Conservation (phyloP, 1,140 invertebrate species). For the Brachionus koreanus region DNA sequence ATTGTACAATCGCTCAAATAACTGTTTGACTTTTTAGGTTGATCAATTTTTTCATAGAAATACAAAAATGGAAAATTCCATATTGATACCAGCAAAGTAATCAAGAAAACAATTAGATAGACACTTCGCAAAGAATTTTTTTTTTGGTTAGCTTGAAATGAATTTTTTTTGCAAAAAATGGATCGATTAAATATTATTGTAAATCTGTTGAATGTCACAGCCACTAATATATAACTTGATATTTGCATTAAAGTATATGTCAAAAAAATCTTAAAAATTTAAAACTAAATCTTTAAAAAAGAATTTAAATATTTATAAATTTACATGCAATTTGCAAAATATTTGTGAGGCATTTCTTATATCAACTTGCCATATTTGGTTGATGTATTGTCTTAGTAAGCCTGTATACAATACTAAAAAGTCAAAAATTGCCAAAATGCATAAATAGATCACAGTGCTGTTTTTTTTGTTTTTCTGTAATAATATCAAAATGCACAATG, state of each 20-base stretch:
- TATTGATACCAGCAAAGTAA: background rate
- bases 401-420: conserved; percentile 35
- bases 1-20: conserved; percentile 32
- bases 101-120: background rate
- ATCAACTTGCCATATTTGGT: background rate
- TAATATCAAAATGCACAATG: conserved; percentile 1
- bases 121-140: background rate
- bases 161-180: conserved; percentile 5
- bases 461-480: conserved; percentile 4
- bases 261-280: conserved; percentile 23
- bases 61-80: conserved; percentile 21
- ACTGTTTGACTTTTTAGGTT: background rate
- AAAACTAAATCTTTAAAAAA: background rate
- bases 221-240: conserved; percentile 36
- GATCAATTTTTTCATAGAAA: conserved; percentile 15
- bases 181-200: conserved; percentile 36
- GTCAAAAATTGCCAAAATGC: conserved; percentile 25
- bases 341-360: background rate
- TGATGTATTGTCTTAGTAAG: background rate
- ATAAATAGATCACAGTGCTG: conserved; percentile 4
- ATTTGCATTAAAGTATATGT: conserved; percentile 43
- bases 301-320: background rate
- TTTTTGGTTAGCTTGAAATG: background rate
- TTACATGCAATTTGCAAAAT: conserved; percentile 40
- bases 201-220: conserved; percentile 32